A percentile compares a stretch with the other conserved stretches of the same genome.
These are phyloP conservation scores for Etheostoma perlongum DNA, from an alignment of 2,797 vertebrate genomes.

Conservation along the genomic window DNA sequence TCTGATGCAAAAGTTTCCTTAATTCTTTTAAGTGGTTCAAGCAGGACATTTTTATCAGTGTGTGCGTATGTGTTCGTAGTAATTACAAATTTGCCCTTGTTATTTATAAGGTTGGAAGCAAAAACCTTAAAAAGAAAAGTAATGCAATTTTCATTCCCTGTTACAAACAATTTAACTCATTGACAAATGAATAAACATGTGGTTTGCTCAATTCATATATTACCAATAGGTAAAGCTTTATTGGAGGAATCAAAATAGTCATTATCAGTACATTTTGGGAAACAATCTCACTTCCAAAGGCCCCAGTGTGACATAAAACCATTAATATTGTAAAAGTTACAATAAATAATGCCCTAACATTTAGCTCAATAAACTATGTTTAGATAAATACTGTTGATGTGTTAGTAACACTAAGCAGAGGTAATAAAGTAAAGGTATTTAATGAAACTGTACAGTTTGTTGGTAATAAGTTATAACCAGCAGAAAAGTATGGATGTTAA, in stretches of 20 bases:
- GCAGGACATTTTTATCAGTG: no score
- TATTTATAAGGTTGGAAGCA: neutral
- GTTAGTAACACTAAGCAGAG: constrained; percentile 18
- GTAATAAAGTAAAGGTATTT: constrained; percentile 16
- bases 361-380: constrained; percentile 19
- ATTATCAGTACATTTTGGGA: constrained; percentile 16
- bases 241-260: constrained; percentile 21
- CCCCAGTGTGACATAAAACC: constrained; percentile 5
- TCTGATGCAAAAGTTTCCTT: no score
- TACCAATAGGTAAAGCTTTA: constrained; percentile 19
- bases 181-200: constrained; percentile 7
- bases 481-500: neutral
- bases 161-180: constrained; percentile 1
- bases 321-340: constrained; percentile 21
- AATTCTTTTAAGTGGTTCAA: no score
- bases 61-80: no score
- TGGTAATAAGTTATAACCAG: neutral
- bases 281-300: neutral
- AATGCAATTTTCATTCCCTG: neutral
- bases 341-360: constrained; percentile 31
- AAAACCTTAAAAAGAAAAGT: neutral
- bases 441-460: neutral
- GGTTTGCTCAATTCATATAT: neutral
- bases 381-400: constrained; percentile 19
- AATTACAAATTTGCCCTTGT: no score